Percentiles rank a stretch among this genome's conserved stretches.
These are phyloP conservation scores for Antennarius striatus DNA, from an alignment of 2,113 vertebrate genomes.

Conservation along the genomic window DNA sequence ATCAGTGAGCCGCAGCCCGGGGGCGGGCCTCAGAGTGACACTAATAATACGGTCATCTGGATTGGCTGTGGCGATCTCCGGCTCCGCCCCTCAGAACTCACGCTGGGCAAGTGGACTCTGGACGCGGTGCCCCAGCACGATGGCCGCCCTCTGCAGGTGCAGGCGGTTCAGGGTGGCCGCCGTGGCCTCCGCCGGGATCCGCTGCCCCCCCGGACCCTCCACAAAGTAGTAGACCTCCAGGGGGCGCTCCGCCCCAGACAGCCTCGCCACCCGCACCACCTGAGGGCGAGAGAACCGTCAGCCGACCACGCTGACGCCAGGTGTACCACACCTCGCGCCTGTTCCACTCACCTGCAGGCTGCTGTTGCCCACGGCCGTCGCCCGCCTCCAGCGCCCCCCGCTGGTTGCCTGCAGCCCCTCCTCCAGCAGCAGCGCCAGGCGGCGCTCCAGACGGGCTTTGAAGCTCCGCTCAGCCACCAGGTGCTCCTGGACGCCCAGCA, in stretches of 20 bases:
- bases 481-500: slow-evolving; percentile 88
- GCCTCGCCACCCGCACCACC: slow-evolving; percentile 89
- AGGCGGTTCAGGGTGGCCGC: slow-evolving; percentile 89
- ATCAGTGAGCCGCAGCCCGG: no score
- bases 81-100: slow-evolving; percentile 65
- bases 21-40: no score
- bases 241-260: slow-evolving; percentile 83
- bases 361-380: slow-evolving; percentile 85
- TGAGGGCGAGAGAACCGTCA: slow-evolving; percentile 53
- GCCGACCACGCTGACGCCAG: no score
- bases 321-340: neutral
- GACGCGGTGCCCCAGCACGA: slow-evolving; percentile 92
- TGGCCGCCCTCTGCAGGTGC: slow-evolving; percentile 93
- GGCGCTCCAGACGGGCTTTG: slow-evolving; percentile 91
- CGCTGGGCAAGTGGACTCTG: slow-evolving; percentile 89
- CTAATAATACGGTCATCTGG: no score
- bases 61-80: no score
- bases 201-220: slow-evolving; percentile 87
- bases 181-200: slow-evolving; percentile 84
- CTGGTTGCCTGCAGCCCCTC: slow-evolving; percentile 82
- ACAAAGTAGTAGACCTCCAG: slow-evolving; percentile 94
- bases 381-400: slow-evolving; percentile 86
- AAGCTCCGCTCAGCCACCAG: slow-evolving; percentile 88
- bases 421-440: slow-evolving; percentile 88
- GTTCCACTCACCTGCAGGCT: slow-evolving; percentile 86